phyloP scores from a whole-genome alignment of 2,797 vertebrate genomes.

The Eurystomus glaucurus region DNA sequence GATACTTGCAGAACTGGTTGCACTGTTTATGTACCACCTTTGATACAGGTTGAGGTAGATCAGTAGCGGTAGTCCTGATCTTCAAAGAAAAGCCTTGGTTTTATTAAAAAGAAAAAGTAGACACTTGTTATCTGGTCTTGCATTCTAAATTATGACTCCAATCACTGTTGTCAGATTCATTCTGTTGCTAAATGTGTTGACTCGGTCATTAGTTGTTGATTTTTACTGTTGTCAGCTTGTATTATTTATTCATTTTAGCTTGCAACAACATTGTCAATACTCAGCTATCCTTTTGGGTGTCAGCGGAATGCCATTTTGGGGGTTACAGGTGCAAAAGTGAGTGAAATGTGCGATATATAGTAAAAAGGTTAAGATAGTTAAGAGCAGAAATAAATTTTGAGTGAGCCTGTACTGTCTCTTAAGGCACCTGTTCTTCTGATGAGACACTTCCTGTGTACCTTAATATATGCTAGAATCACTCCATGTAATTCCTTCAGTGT shows the following conservation, averaged over 20 bases:
- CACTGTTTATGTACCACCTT: not conserved
- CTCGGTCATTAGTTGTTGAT: not conserved
- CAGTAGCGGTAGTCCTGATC: not conserved
- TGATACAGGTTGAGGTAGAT: not conserved
- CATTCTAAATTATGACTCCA: not conserved
- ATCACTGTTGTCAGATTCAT: not conserved
- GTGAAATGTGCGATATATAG: not conserved
- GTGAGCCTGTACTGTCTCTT: not conserved
- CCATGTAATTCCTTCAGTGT: not conserved
- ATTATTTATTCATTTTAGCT: not conserved
- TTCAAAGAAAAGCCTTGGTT: not conserved
- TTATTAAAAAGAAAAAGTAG: not conserved
- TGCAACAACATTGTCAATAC: not conserved
- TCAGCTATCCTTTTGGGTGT: not conserved
- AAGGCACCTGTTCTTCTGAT: not conserved
- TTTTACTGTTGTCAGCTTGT: not conserved
- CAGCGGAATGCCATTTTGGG: not conserved
- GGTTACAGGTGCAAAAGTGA: not conserved
- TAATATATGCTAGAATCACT: not conserved
- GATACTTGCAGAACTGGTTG: not conserved
- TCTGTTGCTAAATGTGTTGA: not conserved
- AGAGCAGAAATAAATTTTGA: not conserved
- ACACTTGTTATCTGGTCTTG: not conserved
- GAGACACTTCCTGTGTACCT: not conserved
- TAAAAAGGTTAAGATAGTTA: not conserved